Conservation (phyloP, 2,797 vertebrate genomes). For the Brachyrhaphis roseni region DNA sequence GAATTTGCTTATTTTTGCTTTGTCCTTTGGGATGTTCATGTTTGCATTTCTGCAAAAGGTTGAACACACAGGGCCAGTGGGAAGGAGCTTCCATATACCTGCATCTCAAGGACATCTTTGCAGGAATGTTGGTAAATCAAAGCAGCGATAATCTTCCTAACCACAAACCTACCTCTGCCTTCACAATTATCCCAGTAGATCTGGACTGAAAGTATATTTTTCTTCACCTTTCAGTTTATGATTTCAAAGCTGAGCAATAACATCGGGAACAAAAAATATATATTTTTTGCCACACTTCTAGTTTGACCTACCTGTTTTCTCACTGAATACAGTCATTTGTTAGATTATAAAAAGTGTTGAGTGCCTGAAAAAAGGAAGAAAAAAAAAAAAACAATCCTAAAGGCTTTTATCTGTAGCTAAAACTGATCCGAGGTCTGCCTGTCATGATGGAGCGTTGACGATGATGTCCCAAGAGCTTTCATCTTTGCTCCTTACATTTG, state of each 20-base stretch:
- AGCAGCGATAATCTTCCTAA: conserved; percentile 44
- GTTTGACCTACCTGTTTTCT: conserved; percentile 23
- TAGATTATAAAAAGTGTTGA: conserved; percentile 1
- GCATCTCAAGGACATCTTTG: conserved; percentile 57
- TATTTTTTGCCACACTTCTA: conserved; percentile 9
- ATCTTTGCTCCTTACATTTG: conserved; percentile 70
- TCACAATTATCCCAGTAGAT: conserved; percentile 47
- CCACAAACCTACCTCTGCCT: conserved; percentile 34
- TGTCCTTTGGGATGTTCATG: conserved; percentile 46
- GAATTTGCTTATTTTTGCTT: conserved; percentile 28
- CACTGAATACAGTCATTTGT: conserved; percentile 18
- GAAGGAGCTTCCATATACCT: conserved; percentile 49
- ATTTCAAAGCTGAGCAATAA: not conserved
- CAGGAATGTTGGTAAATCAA: conserved; percentile 52
- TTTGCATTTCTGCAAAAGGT: conserved; percentile 51
- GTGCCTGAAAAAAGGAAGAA: not conserved
- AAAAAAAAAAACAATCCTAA: not conserved
- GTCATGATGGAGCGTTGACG: conserved; percentile 55
- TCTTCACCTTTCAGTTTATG: not conserved
- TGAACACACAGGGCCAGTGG: conserved; percentile 45
- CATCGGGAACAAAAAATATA: not conserved
- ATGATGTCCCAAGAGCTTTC: conserved; percentile 58
- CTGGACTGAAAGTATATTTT: not conserved
- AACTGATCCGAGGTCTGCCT: conserved; percentile 30
- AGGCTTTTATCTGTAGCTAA: conserved; percentile 27